Percentiles rank a stretch among this genome's conserved stretches.
phyloP scores from a whole-genome alignment of 2,797 vertebrate species.

The Fringilla coelebs region DNA sequence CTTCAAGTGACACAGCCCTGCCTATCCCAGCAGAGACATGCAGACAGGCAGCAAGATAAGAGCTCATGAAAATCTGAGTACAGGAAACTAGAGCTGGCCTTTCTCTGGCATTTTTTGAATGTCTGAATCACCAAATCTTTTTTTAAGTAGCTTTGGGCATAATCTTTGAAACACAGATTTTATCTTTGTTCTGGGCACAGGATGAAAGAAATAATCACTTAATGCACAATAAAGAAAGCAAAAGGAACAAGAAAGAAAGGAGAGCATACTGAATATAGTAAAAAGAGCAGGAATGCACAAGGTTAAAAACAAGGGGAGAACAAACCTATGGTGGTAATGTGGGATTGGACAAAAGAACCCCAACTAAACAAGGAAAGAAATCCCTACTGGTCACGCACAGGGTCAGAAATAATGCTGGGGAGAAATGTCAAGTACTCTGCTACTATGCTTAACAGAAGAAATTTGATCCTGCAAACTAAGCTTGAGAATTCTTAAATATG shows the following conservation, averaged over 20 bases:
- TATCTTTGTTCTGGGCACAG: neutral
- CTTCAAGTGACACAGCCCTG: neutral
- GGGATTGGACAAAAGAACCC: neutral
- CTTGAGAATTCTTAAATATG: neutral
- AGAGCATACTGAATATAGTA: neutral
- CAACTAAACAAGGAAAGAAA: neutral
- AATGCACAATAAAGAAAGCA: neutral
- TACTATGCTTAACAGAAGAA: neutral
- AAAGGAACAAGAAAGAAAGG: neutral
- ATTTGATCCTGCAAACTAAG: constrained; percentile 20
- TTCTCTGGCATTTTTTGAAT: neutral
- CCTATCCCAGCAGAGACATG: neutral
- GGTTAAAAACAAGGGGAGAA: neutral
- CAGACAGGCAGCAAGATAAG: neutral
- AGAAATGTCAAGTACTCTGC: neutral
- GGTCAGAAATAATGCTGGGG: neutral
- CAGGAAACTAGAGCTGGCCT: neutral
- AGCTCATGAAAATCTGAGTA: neutral
- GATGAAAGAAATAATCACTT: constrained; percentile 13
- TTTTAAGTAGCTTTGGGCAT: neutral
- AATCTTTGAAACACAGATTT: neutral
- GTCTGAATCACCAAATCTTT: neutral
- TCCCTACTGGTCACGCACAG: neutral
- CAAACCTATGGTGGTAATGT: neutral
- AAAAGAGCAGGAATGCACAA: neutral